These are phyloP conservation scores for Pocillopora meandrina DNA, from an alignment of 92 coral and sea anemone genomes.

Conservation along the genomic window DNA sequence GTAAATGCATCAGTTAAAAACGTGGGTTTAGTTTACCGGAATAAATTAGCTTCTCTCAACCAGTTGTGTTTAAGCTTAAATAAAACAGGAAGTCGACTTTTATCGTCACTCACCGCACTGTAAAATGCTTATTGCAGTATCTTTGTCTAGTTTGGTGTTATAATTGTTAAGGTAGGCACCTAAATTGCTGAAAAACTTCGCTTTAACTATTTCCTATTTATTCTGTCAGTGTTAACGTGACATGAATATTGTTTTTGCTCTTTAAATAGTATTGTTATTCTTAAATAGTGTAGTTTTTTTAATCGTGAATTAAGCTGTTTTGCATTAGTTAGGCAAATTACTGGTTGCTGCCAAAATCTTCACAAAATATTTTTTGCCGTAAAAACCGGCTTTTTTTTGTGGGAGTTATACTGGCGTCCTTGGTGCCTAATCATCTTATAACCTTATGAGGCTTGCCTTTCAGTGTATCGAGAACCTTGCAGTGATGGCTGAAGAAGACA, in stretches of 20 bases:
- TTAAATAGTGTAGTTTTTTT: background rate
- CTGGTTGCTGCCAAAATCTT: background rate
- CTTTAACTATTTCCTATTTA: background rate
- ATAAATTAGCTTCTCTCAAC: slow-evolving; percentile 15
- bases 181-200: background rate
- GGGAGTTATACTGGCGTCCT: background rate
- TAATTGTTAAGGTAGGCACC: background rate
- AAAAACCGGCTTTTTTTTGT: background rate
- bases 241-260: background rate
- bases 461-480: slow-evolving; percentile 96
- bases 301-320: background rate
- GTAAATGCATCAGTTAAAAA: background rate
- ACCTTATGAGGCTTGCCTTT: slow-evolving; percentile 22
- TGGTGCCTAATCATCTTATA: too few species aligned
- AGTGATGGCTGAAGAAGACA: slow-evolving; percentile 80
- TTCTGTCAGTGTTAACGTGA: background rate
- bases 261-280: background rate
- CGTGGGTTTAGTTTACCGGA: slow-evolving; percentile 7
- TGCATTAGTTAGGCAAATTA: background rate
- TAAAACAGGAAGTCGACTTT: slow-evolving; percentile 20
- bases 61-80: background rate
- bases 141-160: background rate
- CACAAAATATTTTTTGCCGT: background rate
- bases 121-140: background rate
- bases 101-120: background rate